Conservation (phyloP, 1,140 invertebrate species). For the Idris sp. region DNA sequence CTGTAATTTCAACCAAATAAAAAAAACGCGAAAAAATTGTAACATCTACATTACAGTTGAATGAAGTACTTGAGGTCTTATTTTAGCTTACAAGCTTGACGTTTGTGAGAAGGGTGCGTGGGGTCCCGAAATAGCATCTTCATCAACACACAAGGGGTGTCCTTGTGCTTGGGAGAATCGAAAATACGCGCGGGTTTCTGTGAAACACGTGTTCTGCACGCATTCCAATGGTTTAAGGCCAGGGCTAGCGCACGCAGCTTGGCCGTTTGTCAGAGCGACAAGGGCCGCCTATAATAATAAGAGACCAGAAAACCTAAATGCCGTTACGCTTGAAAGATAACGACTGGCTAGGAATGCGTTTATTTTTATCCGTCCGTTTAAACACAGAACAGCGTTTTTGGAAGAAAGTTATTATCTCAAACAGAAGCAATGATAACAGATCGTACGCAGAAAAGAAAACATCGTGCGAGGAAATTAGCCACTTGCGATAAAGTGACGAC, state of each 20-base stretch:
- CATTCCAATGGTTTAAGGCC: slow-evolving; percentile 51
- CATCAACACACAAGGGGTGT: slow-evolving; percentile 44
- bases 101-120: slow-evolving; percentile 33
- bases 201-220: slow-evolving; percentile 48
- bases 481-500: slow-evolving; percentile 7
- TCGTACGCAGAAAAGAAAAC: slow-evolving; percentile 10
- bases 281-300: slow-evolving; percentile 2
- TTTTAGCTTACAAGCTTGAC: slow-evolving; percentile 7
- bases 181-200: slow-evolving; percentile 31
- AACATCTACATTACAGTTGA: too few species aligned
- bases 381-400: too few species aligned
- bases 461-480: slow-evolving; percentile 17
- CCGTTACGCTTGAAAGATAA: slow-evolving; percentile 25
- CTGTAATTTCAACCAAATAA: too few species aligned
- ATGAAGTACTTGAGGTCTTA: slow-evolving; percentile 21
- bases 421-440: slow-evolving; percentile 35
- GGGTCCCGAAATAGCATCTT: slow-evolving; percentile 50
- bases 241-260: slow-evolving; percentile 27
- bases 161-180: slow-evolving; percentile 35
- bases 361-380: slow-evolving; percentile 25
- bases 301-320: slow-evolving; percentile 13
- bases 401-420: slow-evolving; percentile 17
- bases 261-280: neutral
- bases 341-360: slow-evolving; percentile 29
- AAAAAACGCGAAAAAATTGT: too few species aligned